Evolutionary conservation across 2,113 vertebrate species (phyloP).

Genomic region (Zapornia atra): DNA sequence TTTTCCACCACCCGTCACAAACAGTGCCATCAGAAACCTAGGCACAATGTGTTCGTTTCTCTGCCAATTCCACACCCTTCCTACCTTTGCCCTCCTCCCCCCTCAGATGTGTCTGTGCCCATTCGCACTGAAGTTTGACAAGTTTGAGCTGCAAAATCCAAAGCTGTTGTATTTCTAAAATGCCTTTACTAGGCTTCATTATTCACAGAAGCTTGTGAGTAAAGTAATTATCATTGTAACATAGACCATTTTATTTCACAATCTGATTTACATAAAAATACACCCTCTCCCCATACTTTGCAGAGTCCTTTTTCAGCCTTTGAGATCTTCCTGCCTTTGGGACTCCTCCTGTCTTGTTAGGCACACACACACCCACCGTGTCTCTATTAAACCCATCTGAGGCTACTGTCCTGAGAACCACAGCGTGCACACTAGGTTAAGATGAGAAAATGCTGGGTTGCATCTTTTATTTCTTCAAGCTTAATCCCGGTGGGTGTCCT

Average conservation of each 20-base stretch:
- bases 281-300: neutral
- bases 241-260: neutral
- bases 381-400: neutral
- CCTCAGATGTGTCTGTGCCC: neutral
- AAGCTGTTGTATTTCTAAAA: neutral
- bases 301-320: neutral
- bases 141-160: neutral
- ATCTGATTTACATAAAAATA: neutral
- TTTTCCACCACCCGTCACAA: neutral
- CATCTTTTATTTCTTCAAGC: neutral
- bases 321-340: neutral
- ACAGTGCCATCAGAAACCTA: neutral
- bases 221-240: neutral
- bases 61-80: neutral
- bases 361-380: accelerated
- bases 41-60: neutral
- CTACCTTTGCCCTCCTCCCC: neutral
- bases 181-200: neutral
- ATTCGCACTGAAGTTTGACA: neutral
- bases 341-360: neutral
- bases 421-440: neutral
- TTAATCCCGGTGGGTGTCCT: neutral
- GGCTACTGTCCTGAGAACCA: neutral
- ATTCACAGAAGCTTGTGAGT: neutral
- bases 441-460: neutral